Evolutionary conservation across 2,888 invertebrate species (phyloP), one percentile per base, ranked within the genome.

Genomic region (Temnothorax unifasciatus): DNA sequence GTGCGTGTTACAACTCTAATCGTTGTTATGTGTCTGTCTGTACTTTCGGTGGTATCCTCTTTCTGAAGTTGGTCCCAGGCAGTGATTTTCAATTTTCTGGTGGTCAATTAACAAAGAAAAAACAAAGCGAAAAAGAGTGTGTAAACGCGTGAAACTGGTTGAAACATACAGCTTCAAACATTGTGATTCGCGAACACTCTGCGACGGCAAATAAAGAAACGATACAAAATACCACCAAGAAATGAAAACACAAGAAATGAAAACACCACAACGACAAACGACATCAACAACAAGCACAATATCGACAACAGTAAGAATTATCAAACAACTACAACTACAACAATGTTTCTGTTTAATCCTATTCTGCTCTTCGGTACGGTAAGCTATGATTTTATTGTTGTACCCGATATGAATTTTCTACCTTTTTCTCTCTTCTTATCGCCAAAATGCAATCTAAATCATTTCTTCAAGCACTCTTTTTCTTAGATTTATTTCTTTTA

Each of bases 41-140:
- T 88, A 89, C 66, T 74, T 86, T 88, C 85, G 81, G 64, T 86
- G 87, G 86, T 91, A 86, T 83, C 52, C 47, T 87, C 64, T 64
- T 89, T 86, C 88, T 88, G 92, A 92, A 92, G 92, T 91, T 92
- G 85, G 91, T 93, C 92, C 93, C 92, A 93, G 90, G 86, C 85
- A 81, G 85, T 89, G 85, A 71, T 88, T 87, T 89, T 87, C 82
- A 79, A 88, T 82, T 86, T 89, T 87, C 87, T 87, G 84, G 87
- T 88, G 88, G 88, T 87, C 64, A 47, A 79, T 69, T 59, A 44
- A 54, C 15, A 68, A 74, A 54, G 59, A 79, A 75, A 66, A 59
- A 47, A 47, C 3, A 41, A 9, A 41, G 41, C 29, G 38, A 25
- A 68, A 57, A 44, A 66, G 8, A 68, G 75, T 75, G 83, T 52